phyloP scores from a whole-genome alignment of 2,797 vertebrate species.

The Sebastes iracundus region DNA sequence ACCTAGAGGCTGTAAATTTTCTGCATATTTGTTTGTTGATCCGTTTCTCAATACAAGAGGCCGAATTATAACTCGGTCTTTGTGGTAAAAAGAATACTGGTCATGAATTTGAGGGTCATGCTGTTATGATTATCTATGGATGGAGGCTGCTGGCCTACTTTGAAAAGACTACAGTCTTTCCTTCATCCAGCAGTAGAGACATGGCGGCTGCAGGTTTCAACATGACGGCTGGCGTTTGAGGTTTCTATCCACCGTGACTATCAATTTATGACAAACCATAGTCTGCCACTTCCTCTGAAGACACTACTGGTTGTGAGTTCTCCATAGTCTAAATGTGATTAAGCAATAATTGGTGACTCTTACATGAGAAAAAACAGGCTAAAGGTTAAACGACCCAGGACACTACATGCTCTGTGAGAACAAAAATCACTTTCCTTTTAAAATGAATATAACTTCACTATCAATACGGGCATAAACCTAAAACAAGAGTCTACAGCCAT shows the following conservation, averaged over 20 bases:
- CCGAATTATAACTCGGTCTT: neutral
- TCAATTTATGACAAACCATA: neutral
- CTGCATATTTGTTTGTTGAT: neutral
- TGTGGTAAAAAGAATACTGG: conserved; percentile 22
- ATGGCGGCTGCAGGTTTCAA: neutral
- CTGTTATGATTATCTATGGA: conserved; percentile 45
- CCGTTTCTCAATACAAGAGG: neutral
- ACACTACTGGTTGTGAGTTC: neutral
- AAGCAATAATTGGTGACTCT: neutral
- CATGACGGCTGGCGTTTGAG: neutral
- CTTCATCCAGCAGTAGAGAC: neutral
- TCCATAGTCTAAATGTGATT: neutral
- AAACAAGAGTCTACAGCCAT: neutral
- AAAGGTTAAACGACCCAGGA: neutral
- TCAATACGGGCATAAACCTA: neutral
- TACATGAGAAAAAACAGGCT: neutral
- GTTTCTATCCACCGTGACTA: neutral
- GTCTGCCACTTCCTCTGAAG: neutral
- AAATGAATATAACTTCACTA: neutral
- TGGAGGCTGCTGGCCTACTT: conserved; percentile 7
- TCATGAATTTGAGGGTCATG: conserved; percentile 36
- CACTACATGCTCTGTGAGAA: too few relatives aligned
- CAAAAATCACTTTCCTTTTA: too few relatives aligned
- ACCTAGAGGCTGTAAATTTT: neutral
- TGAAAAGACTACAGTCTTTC: neutral